Conservation (phyloP, 2,888 invertebrate species). For the Cremastinae sp. region DNA sequence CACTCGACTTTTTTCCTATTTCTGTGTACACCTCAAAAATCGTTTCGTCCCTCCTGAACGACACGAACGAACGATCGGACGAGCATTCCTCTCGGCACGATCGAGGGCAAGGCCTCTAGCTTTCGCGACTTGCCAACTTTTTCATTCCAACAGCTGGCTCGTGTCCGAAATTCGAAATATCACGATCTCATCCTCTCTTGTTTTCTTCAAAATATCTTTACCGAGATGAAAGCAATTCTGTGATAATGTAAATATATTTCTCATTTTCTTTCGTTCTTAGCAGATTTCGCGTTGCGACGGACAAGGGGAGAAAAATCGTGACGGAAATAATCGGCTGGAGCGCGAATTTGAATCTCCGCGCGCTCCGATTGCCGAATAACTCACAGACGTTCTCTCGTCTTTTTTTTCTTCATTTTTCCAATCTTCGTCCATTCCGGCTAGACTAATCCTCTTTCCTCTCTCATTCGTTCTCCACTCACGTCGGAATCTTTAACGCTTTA, state of each 20-base stretch:
- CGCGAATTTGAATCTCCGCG: not conserved
- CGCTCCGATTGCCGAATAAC: not conserved
- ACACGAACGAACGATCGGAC: constrained; percentile 32
- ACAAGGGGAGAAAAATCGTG: too few species aligned
- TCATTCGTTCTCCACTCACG: not conserved
- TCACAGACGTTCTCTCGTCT: too few species aligned
- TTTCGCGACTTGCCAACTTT: constrained; percentile 43
- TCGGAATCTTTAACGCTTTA: constrained; percentile 9
- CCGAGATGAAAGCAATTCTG: not conserved
- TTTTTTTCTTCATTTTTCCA: not conserved
- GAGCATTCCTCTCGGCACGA: constrained; percentile 32
- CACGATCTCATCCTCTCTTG: constrained; percentile 33
- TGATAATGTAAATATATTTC: not conserved
- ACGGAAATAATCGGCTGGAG: not conserved
- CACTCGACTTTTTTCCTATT: constrained; percentile 35
- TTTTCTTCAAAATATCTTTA: not conserved
- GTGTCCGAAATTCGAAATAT: constrained; percentile 39
- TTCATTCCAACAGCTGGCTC: constrained; percentile 48
- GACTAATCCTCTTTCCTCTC: not conserved
- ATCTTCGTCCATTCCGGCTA: not conserved
- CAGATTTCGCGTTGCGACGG: too few species aligned
- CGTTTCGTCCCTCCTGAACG: constrained; percentile 40
- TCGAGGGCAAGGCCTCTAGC: constrained; percentile 22
- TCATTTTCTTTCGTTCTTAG: too few species aligned
- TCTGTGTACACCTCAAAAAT: constrained; percentile 30